Percentiles rank a stretch among this genome's conserved stretches.
phyloP scores from a whole-genome alignment of 2,797 vertebrate species.

The Natrix natrix region DNA sequence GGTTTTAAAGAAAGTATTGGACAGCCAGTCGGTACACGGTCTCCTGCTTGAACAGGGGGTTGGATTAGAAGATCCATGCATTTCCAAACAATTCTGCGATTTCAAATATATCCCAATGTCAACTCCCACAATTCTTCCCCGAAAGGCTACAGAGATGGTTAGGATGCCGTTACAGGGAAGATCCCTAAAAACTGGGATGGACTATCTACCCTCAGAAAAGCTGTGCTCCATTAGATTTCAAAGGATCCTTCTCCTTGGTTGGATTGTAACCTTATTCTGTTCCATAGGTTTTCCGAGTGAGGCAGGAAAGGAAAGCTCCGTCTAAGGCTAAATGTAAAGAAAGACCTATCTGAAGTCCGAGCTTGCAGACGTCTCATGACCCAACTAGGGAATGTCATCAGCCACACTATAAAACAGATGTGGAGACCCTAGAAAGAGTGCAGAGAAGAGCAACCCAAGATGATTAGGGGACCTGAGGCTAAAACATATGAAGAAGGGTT shows the following conservation, averaged over 20 bases:
- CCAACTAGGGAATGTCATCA: no score
- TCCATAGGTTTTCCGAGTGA: background rate
- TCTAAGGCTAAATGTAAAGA: background rate
- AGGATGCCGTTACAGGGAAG: background rate
- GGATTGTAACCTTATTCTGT: background rate
- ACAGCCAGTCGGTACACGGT: no score
- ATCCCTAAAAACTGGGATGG: background rate
- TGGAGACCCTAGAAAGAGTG: no score
- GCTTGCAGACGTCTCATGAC: no score
- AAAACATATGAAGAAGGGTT: no score
- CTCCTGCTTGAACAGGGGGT: no score
- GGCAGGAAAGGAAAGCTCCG: background rate
- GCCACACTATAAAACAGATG: no score
- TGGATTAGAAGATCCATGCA: no score
- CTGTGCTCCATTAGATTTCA: background rate
- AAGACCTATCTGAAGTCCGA: background rate
- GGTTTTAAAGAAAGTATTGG: no score
- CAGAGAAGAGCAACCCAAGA: no score
- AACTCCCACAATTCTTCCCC: background rate
- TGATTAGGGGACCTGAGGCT: no score
- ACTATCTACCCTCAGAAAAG: background rate
- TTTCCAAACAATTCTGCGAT: background rate
- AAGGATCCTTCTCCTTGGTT: background rate
- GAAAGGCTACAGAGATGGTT: background rate
- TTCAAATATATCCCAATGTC: background rate